phyloP scores from a whole-genome alignment of 2,113 vertebrate genomes.

The Gymnarchus niloticus region DNA sequence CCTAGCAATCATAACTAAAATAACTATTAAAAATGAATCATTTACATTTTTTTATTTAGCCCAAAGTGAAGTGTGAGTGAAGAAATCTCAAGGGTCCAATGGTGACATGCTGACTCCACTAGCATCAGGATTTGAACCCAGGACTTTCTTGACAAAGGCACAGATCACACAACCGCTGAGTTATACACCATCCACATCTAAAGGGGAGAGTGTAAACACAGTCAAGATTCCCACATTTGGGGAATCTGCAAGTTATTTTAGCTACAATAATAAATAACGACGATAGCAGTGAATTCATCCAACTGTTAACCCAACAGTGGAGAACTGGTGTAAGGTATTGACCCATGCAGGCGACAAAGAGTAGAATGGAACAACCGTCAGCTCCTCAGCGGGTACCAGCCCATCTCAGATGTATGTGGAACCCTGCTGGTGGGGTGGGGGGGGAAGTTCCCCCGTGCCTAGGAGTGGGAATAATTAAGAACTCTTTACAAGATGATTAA shows the following conservation, averaged over 20 bases:
- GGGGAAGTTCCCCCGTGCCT: background rate
- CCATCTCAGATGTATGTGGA: background rate
- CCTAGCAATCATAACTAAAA: background rate
- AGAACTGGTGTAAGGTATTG: background rate
- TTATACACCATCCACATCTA: too few relatives aligned
- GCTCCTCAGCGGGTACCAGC: background rate
- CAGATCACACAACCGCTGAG: too few relatives aligned
- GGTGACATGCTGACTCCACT: too few relatives aligned
- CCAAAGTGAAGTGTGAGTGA: too few relatives aligned
- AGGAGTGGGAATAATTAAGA: slow-evolving; percentile 14
- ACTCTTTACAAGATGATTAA: slow-evolving; percentile 25
- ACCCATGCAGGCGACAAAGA: background rate
- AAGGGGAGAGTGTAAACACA: too few relatives aligned
- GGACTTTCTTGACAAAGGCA: too few relatives aligned
- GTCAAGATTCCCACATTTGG: too few relatives aligned
- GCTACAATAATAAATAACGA: background rate
- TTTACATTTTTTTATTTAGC: too few relatives aligned
- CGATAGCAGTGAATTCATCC: background rate
- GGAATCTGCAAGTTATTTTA: background rate
- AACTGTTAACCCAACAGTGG: background rate
- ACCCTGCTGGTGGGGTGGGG: background rate
- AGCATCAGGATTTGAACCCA: too few relatives aligned
- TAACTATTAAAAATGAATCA: background rate
- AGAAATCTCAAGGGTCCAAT: too few relatives aligned
- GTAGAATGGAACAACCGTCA: background rate